These are phyloP conservation scores for Hycleus cichorii DNA, from an alignment of 1,140 invertebrate genomes.

Conservation along the genomic window DNA sequence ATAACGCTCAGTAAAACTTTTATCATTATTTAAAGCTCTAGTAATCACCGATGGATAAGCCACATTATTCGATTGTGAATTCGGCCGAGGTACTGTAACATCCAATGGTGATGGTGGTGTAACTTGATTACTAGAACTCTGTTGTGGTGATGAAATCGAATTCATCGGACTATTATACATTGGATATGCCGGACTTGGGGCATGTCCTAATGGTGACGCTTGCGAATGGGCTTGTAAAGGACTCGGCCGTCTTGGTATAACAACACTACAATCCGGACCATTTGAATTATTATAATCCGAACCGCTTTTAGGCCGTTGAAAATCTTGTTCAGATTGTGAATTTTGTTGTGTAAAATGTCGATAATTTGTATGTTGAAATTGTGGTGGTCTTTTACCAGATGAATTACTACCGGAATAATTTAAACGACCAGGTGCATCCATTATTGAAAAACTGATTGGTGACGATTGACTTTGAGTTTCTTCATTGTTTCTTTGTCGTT, in stretches of 20 bases:
- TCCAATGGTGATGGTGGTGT: conserved; percentile 62
- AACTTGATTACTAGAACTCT: conserved; percentile 49
- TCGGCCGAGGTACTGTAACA: conserved; percentile 55
- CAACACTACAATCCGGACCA: conserved; percentile 53
- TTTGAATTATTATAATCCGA: conserved; percentile 39
- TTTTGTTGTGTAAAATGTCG: conserved; percentile 42
- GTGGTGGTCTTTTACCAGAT: conserved; percentile 34
- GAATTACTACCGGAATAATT: conserved; percentile 51
- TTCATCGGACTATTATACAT: conserved; percentile 72
- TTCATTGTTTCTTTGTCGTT: conserved; percentile 46
- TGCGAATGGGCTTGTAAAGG: conserved; percentile 60
- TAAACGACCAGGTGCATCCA: conserved; percentile 55
- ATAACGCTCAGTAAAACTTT: conserved; percentile 54
- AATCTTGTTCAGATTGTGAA: conserved; percentile 57
- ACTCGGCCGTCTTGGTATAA: conserved; percentile 58
- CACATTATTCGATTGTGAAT: conserved; percentile 53
- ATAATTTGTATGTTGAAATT: conserved; percentile 33
- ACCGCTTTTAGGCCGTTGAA: conserved; percentile 57
- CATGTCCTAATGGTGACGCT: conserved; percentile 51
- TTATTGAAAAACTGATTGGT: conserved; percentile 66
- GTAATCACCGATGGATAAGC: conserved; percentile 67
- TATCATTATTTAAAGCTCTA: conserved; percentile 55
- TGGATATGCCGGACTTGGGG: conserved; percentile 66
- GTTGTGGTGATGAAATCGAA: conserved; percentile 60
- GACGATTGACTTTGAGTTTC: conserved; percentile 56